Base-by-base conservation (phyloP, 2,113 vertebrate species). In the Chaetodon auriga region DNA sequence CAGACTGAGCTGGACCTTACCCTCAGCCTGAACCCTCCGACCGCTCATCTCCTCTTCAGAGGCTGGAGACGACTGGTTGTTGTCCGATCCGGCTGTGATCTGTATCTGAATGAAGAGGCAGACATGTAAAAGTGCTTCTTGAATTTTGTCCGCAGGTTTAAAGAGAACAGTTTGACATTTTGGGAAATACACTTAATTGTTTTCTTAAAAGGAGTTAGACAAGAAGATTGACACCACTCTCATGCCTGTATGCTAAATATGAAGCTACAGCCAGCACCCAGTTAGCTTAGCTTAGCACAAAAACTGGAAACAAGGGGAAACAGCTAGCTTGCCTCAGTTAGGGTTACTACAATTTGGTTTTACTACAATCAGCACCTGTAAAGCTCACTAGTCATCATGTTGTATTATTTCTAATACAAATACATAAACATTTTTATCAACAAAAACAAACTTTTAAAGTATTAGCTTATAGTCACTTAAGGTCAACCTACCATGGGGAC, bases 1-100 rank as follows among this genome's bases (percentile, higher is more conserved):
- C 95, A 96, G 93, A 76, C 77, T 96, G 94, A 95, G 81, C 94
- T 90, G 97, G 96, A 98, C 97, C 96, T 98, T 98, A 97, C 79
- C 92, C 95, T 70, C 21, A 54, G 84, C 76, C 81, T 93, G 92
- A 87, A 81, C 89, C 90, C 89, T 64, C 75, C 81, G 61, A 75
- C 89, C 53, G 55, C 81, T 63, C 58, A 45, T 38, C 41, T 81
- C 75, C 70, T 58, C 70, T 65, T 36, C 5, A 19, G 61, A 43
- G 43, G 63, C 45, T 0, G 23, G 35, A 66, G 51, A 41, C 0
- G 14, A 69, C 30, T 25, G 57, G n/a, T 4, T n/a, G 13, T 54
- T 53, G 68, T 57, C 53, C 63, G 25, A 60, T 51, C 21, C 9
- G 35, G 21, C 16, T 41, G 12, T 61, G 36, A 16, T n/a, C 65